These are phyloP conservation scores for Rhea pennata DNA, from an alignment of 2,113 vertebrate genomes.

Conservation along the genomic window DNA sequence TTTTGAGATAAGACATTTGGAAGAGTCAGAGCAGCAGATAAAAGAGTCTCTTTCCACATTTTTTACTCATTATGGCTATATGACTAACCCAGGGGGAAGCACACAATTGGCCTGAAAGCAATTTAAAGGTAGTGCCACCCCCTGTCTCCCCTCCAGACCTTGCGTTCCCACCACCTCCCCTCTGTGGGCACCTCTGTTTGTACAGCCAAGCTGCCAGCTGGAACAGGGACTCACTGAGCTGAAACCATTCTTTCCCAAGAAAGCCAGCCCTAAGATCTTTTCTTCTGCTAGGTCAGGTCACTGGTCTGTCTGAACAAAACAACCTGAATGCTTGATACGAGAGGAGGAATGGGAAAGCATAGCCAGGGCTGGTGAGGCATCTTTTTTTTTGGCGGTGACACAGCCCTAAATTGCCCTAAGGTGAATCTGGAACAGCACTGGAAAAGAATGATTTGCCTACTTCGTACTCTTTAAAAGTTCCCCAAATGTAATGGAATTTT, in stretches of 20 bases:
- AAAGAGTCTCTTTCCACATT: neutral
- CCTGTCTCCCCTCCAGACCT: rapidly evolving
- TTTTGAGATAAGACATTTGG: neutral
- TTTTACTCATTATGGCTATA: neutral
- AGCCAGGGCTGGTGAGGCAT: neutral
- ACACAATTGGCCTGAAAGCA: neutral
- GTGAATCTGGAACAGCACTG: neutral
- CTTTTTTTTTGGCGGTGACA: neutral
- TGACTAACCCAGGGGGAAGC: neutral
- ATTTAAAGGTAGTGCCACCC: neutral
- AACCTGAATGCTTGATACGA: neutral
- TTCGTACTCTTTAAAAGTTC: neutral
- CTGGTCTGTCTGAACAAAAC: neutral
- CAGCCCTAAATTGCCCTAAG: neutral
- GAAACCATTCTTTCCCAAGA: neutral
- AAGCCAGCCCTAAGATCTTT: neutral
- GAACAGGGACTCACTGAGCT: rapidly evolving
- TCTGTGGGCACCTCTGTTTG: neutral
- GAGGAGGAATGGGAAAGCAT: neutral
- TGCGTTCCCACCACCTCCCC: neutral
- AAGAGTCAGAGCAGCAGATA: neutral
- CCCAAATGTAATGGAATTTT: neutral
- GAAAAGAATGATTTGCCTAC: neutral
- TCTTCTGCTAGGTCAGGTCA: neutral
- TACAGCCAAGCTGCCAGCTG: neutral